These are phyloP conservation scores for Salvator merianae DNA, from an alignment of 2,113 vertebrate genomes.

Conservation along the genomic window DNA sequence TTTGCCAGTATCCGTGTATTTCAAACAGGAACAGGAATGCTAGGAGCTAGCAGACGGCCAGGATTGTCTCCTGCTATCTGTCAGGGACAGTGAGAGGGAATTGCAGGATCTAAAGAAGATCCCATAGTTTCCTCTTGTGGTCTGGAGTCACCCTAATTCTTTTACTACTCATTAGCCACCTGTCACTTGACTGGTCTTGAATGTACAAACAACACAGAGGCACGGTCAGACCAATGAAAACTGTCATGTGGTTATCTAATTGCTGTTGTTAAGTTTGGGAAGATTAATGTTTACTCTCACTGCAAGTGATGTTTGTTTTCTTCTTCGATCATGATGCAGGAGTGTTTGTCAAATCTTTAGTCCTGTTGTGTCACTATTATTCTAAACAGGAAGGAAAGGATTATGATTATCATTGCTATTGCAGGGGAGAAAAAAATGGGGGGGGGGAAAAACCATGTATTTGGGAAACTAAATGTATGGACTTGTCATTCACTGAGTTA, in stretches of 20 bases:
- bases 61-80: too few species aligned
- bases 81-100: too few species aligned
- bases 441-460: not conserved
- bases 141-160: too few species aligned
- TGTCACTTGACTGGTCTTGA: not conserved
- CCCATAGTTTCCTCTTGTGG: too few species aligned
- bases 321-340: not conserved
- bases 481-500: too few species aligned
- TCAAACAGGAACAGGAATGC: too few species aligned
- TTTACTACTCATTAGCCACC: not conserved
- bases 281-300: slow-evolving; percentile 1
- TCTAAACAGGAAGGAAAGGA: not conserved
- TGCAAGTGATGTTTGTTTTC: not conserved
- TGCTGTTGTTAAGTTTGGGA: slow-evolving; percentile 8
- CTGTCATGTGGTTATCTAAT: slow-evolving; percentile 13
- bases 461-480: too few species aligned
- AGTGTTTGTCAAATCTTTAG: not conserved
- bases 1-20: too few species aligned
- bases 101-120: too few species aligned
- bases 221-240: not conserved
- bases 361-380: not conserved
- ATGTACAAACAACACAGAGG: not conserved
- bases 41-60: too few species aligned
- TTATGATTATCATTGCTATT: not conserved
- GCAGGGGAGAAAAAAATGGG: not conserved